Conservation (phyloP, 2,113 vertebrate species). For the Psettodes erumei region DNA sequence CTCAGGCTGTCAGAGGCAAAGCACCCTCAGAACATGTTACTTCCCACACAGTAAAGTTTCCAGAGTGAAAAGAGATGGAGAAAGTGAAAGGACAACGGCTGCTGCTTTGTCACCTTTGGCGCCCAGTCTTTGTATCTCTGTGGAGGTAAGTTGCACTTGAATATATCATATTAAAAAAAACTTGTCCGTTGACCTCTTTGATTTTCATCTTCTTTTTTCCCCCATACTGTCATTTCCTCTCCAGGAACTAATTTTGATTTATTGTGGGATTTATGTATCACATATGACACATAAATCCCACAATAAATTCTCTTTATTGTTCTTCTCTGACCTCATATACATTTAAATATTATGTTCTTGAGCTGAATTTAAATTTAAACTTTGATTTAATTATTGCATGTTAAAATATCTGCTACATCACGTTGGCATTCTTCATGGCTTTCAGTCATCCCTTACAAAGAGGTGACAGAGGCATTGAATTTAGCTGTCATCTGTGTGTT, state of each 20-base stretch:
- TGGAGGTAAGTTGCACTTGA: not conserved
- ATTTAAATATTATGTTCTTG: not conserved
- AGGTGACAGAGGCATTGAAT: too few species aligned
- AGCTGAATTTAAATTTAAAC: not conserved
- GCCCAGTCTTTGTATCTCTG: slow-evolving; percentile 23
- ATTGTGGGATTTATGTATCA: not conserved
- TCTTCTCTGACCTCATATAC: not conserved
- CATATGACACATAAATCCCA: not conserved
- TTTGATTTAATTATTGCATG: too few species aligned
- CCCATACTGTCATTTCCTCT: not conserved
- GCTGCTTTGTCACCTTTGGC: slow-evolving; percentile 38
- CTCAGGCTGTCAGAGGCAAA: slow-evolving; percentile 25
- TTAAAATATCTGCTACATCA: not conserved
- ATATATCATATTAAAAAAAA: not conserved
- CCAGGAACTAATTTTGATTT: not conserved
- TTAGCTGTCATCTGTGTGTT: slow-evolving; percentile 11
- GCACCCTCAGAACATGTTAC: slow-evolving; percentile 25
- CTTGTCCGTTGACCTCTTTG: not conserved
- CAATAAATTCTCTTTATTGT: too few species aligned
- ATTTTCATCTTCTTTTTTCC: not conserved
- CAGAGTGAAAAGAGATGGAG: slow-evolving; percentile 26
- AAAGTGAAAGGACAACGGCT: slow-evolving; percentile 43
- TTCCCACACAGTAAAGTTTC: slow-evolving; percentile 47
- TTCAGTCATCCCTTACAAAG: too few species aligned
- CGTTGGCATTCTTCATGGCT: too few species aligned